Conservation (phyloP, 2,797 vertebrate genomes). For the Poliocrania exsul region DNA sequence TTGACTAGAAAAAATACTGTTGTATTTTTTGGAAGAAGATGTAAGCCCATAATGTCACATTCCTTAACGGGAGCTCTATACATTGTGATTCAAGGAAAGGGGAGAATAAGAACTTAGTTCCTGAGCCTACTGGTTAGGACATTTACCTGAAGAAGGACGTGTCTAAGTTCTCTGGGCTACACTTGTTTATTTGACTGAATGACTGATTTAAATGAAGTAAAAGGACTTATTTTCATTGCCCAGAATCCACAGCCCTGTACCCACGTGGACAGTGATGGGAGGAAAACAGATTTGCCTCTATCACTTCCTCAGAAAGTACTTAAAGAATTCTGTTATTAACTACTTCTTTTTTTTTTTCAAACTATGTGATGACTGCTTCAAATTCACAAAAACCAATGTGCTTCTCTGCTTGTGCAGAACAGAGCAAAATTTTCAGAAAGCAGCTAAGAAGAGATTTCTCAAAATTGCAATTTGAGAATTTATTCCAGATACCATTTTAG, state of each 20-base stretch:
- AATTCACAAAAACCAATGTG: not conserved
- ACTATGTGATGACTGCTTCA: too few species aligned
- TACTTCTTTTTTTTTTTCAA: not conserved
- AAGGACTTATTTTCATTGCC: not conserved
- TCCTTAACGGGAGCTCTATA: not conserved
- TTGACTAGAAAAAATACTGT: not conserved
- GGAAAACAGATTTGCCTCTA: not conserved
- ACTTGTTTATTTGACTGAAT: not conserved
- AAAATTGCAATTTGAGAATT: not conserved
- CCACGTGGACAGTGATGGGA: not conserved
- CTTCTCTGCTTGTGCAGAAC: not conserved
- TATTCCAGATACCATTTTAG: not conserved
- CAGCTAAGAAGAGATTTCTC: not conserved
- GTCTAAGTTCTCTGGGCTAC: not conserved
- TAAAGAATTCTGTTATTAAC: not conserved
- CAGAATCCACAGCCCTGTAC: not conserved
- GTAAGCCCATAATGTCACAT: not conserved
- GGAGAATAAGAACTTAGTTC: not conserved
- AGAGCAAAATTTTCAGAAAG: not conserved
- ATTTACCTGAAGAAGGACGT: not conserved
- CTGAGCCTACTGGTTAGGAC: not conserved
- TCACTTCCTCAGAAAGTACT: not conserved
- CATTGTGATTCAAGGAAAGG: not conserved
- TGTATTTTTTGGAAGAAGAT: conserved; percentile 19
- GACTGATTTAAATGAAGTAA: not conserved